A percentile compares a stretch with the other conserved stretches of the same genome.
Conservation (phyloP, 2,888 invertebrate species). For the Seira ritae region DNA sequence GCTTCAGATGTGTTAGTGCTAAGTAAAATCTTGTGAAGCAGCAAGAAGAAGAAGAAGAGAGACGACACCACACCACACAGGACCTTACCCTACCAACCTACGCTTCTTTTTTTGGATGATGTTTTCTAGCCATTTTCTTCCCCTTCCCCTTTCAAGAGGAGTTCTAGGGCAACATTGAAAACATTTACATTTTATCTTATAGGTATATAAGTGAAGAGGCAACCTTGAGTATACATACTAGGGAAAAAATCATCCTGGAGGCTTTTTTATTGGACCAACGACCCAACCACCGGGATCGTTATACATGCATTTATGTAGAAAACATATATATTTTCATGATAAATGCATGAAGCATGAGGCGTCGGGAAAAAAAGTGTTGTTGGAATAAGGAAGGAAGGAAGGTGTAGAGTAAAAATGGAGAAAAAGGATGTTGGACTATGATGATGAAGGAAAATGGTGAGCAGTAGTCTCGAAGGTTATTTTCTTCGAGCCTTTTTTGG, state of each 20-base stretch:
- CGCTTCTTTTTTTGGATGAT: conserved; percentile 11
- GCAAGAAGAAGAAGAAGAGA: not conserved
- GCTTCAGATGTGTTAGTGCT: not conserved
- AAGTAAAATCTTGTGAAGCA: conserved; percentile 3
- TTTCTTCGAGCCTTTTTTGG: conserved; percentile 10
- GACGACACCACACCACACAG: not conserved
- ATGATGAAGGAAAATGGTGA: not conserved
- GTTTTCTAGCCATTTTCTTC: not conserved
- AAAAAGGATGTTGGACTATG: not conserved
- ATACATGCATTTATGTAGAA: conserved; percentile 16
- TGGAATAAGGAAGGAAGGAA: not conserved
- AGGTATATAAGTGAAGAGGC: not conserved
- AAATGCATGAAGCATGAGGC: conserved; percentile 30
- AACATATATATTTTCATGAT: conserved; percentile 27
- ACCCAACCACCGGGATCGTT: conserved; percentile 13
- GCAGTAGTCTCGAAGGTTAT: conserved; percentile 10
- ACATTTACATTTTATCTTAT: not conserved
- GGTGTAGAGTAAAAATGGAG: not conserved
- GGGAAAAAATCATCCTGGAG: not conserved
- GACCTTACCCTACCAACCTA: not conserved
- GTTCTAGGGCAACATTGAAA: conserved; percentile 2
- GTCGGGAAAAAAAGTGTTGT: not conserved
- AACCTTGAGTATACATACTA: not conserved
- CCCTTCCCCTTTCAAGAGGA: not conserved
- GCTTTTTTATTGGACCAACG: conserved; percentile 16